phyloP scores from a whole-genome alignment of 1,140 invertebrate genomes.

The Procambarus clarkii region DNA sequence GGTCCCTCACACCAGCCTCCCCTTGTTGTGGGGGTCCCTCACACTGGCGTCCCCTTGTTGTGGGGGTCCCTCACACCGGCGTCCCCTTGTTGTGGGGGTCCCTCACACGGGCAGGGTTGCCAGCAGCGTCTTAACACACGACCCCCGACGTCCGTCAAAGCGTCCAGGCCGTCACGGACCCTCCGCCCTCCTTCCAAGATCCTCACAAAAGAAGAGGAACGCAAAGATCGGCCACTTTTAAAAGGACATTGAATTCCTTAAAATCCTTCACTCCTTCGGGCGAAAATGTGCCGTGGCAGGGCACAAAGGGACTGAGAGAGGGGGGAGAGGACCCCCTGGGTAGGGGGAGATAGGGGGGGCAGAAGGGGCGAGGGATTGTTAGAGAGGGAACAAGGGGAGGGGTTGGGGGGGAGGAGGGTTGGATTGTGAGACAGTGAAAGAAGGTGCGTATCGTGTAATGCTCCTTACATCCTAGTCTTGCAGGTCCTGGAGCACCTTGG shows the following conservation, averaged over 20 bases:
- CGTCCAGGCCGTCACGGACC: neutral
- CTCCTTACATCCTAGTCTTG: neutral
- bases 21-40: neutral
- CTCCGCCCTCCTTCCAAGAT: constrained; percentile 10
- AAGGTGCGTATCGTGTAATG: too few species aligned
- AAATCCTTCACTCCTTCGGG: constrained; percentile 11
- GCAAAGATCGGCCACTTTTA: neutral
- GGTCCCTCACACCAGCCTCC: neutral
- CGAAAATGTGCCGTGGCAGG: neutral
- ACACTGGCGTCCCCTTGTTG: too few species aligned
- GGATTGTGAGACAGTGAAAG: neutral
- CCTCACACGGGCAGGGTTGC: too few species aligned
- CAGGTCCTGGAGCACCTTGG: neutral
- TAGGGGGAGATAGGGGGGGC: neutral
- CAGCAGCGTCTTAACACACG: too few species aligned
- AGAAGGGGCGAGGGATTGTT: neutral
- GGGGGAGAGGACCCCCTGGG: neutral
- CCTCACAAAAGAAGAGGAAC: neutral
- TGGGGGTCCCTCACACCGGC: too few species aligned
- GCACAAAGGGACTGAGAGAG: neutral
- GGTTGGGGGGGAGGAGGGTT: neutral
- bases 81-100: too few species aligned
- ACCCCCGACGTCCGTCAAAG: too few species aligned
- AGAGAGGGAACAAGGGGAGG: neutral
- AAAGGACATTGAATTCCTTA: constrained; percentile 17